A percentile compares a stretch with the other conserved stretches of the same genome.
Evolutionary conservation across 23 tunicate genomes (phyloP).

Genomic region (Clavelina lepadiformis): DNA sequence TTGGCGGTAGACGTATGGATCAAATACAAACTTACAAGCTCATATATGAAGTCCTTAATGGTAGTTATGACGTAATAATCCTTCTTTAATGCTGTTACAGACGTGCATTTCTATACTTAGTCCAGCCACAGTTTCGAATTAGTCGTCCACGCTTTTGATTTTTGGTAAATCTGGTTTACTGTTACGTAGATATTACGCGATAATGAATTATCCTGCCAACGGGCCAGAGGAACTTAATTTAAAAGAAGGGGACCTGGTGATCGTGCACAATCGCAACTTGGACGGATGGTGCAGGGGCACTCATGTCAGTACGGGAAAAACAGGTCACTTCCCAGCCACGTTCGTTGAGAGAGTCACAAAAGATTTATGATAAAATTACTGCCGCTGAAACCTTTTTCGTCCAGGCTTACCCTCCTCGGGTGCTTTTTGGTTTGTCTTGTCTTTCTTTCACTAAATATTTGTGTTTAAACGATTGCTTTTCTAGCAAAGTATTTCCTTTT

Average conservation of each 20-base stretch:
- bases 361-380: too few species aligned
- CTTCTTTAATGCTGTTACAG: neutral
- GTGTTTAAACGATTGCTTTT: too few species aligned
- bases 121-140: neutral
- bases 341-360: constrained; percentile 44
- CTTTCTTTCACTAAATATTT: too few species aligned
- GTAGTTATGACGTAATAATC: too few species aligned
- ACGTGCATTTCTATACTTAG: neutral
- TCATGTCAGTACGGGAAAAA: constrained; percentile 22
- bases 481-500: too few species aligned
- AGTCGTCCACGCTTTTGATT: neutral
- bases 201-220: constrained; percentile 62
- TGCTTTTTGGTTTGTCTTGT: too few species aligned
- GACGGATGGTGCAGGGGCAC: constrained; percentile 85
- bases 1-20: too few species aligned
- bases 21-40: too few species aligned
- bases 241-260: constrained; percentile 38
- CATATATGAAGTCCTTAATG: too few species aligned
- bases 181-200: constrained; percentile 39
- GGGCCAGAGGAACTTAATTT: constrained; percentile 55
- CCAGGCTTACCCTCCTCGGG: too few species aligned
- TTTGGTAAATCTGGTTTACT: neutral
- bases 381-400: too few species aligned
- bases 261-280: constrained; percentile 46
- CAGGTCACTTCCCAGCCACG: constrained; percentile 59